Evolutionary conservation across 2,888 invertebrate species (phyloP), one percentile per base, ranked within the genome.

Genomic region (Lycophotia porphyrea): DNA sequence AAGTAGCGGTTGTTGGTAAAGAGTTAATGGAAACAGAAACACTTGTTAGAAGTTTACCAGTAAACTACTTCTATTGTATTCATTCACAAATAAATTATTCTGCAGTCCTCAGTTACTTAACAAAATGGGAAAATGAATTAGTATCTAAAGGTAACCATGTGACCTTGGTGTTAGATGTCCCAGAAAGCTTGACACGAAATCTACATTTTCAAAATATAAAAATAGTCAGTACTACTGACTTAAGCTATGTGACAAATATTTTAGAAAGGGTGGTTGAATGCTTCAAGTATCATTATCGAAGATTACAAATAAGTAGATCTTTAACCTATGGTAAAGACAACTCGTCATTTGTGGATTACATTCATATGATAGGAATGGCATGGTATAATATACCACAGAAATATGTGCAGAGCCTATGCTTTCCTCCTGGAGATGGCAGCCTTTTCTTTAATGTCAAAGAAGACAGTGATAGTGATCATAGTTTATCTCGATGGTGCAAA

Each of bases 251-350:
- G 60, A 77, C 68, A 71, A 86, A 87, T 77, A 77, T 88, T 66
- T 76, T 89, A 68, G 85, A 87, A 52, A 91, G 90, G 73, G 71
- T 92, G 72, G 85, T 85, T 58, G 84, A 89, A 76, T 89, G 89
- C 85, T 90, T 91, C 74, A 92, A 92, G 72, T 90, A 87, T 78
- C 86, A 92, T 79, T 92, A 91, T 74, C 89, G 92, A 81, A 89
- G 84, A 86, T 77, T 91, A 80, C 92, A 91, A 80, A 90, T 92
- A 39, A 88, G 81, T 52, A 89, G 87, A 81, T 85, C 80, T 70
- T 77, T 88, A 61, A 85, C 87, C 3, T 82, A 84, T 75, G 84
- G 86, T 52, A 88, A 89, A 79, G 88, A 88, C 47, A 84, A 80
- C 73, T 80, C 76, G 27, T 76, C 84, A 74, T 79, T 90, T 71